Evolutionary conservation across 2,113 vertebrate genomes (phyloP), one percentile per base, ranked within the genome.

Genomic region (Spermophilus dauricus): DNA sequence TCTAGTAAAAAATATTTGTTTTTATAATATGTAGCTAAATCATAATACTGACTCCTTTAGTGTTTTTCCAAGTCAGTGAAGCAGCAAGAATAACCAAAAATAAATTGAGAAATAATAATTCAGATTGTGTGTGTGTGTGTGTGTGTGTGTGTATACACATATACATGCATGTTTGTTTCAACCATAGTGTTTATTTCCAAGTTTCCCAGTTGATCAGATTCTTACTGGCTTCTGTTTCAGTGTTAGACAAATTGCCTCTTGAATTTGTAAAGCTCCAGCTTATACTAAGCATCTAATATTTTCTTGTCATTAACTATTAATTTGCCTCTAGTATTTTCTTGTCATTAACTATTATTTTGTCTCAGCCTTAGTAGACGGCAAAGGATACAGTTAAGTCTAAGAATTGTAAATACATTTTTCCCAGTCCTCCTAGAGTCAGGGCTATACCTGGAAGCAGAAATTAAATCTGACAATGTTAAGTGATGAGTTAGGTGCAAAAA

Each of bases 81-180:
- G 51, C 39, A 76, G 12, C 92, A 75, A 91, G 3, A 22, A 81
- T 61, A 88, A 75, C 26, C 32, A 67, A 94, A 91, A 80, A 30
- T 45, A 69, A 94, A n/a, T 85, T 81, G 89, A 51, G 63, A 85
- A 85, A 73, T 87, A 81, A 89, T 87, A 84, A 61, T 93, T 88
- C n/a, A 77, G 22, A 34, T 83, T 48, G 18, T 85, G 2, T 58
- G 34, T 58, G 3, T 58, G 34, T 56, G 51, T 39, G 39, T 39
- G 3, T 58, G 34, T 39, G 7, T 70, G 17, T 18, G 32, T 34
- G 5, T 34, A 28, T 63, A 28, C 61, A 63, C 61, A 28, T 63
- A 11, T 26, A 8, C 58, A 24, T 34, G 13, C 9, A 17, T 58
- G 20, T 58, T 58, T 14, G 16, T 56, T 48, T 86, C 58, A 86